A percentile compares a stretch with the other conserved stretches of the same genome.
Conservation (phyloP, 2,797 vertebrate genomes). For the Geotrypetes seraphini region DNA sequence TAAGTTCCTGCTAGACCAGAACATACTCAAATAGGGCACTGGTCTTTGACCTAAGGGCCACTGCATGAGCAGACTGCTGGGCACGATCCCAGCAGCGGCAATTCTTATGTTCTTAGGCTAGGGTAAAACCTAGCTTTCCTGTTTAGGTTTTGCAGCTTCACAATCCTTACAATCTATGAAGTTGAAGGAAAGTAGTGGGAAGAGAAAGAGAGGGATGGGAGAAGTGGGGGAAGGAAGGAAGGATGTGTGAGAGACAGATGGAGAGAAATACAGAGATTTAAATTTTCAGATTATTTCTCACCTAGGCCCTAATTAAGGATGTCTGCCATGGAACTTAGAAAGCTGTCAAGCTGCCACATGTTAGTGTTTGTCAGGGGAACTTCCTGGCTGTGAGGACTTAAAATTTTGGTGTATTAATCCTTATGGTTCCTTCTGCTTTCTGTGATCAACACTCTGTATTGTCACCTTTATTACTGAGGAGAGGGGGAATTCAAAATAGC, state of each 20-base stretch:
- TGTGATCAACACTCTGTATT: neutral
- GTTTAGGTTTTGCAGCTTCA: too few species aligned
- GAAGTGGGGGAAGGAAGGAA: neutral
- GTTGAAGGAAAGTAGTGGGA: conserved; percentile 25
- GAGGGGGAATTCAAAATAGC: too few species aligned
- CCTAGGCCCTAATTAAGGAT: conserved; percentile 39
- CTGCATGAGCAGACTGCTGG: too few species aligned
- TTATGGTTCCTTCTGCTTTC: neutral
- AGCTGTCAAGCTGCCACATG: conserved; percentile 32
- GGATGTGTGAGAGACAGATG: neutral
- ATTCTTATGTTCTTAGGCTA: too few species aligned
- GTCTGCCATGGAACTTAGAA: conserved; percentile 26
- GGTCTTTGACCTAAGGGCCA: too few species aligned
- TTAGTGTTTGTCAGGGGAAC: conserved; percentile 9
- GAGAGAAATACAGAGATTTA: conserved; percentile 17
- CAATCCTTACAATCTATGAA: too few species aligned
- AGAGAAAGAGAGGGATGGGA: conserved; percentile 9
- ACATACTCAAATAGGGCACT: too few species aligned
- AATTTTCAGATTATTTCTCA: conserved; percentile 29
- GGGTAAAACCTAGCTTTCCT: too few species aligned
- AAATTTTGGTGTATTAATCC: conserved; percentile 4
- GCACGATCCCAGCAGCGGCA: too few species aligned
- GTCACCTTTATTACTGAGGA: too few species aligned
- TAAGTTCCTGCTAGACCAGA: too few species aligned
- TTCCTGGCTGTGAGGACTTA: conserved; percentile 2